Conservation (phyloP, 1,140 invertebrate species). For the Halictus rubicundus region DNA sequence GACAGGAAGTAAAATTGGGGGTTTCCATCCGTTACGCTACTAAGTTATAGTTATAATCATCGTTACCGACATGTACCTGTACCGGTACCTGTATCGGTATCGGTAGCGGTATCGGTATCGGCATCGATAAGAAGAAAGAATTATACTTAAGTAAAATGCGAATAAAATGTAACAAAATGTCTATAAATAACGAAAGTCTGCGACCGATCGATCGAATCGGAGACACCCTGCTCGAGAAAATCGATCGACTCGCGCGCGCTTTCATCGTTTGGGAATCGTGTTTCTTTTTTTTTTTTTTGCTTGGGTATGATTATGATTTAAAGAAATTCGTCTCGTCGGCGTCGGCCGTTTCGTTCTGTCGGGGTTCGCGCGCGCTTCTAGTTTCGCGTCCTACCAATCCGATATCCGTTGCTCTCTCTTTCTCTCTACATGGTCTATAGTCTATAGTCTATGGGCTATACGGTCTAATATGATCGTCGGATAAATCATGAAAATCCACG, state of each 20-base stretch:
- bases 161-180: conserved; percentile 79
- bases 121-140: conserved; percentile 58
- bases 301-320: neutral
- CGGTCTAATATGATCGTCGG: too few relatives aligned
- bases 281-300: conserved; percentile 20
- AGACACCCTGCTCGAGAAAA: neutral
- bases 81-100: conserved; percentile 34
- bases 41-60: conserved; percentile 63
- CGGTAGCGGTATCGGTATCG: neutral
- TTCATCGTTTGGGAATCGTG: conserved; percentile 43
- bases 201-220: conserved; percentile 73
- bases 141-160: conserved; percentile 77
- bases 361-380: too few relatives aligned
- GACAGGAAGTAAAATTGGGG: conserved; percentile 60
- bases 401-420: too few relatives aligned
- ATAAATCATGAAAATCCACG: too few relatives aligned
- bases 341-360: too few relatives aligned
- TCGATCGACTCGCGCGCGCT: conserved; percentile 48
- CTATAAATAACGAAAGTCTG: conserved; percentile 76
- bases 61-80: conserved; percentile 37
- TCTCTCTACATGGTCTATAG: too few relatives aligned
- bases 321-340: too few relatives aligned
- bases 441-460: too few relatives aligned
- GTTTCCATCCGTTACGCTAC: conserved; percentile 74
- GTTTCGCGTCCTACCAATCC: too few relatives aligned